These are phyloP conservation scores for Cardiocondyla obscurior DNA, from an alignment of 1,140 invertebrate species.

Conservation along the genomic window DNA sequence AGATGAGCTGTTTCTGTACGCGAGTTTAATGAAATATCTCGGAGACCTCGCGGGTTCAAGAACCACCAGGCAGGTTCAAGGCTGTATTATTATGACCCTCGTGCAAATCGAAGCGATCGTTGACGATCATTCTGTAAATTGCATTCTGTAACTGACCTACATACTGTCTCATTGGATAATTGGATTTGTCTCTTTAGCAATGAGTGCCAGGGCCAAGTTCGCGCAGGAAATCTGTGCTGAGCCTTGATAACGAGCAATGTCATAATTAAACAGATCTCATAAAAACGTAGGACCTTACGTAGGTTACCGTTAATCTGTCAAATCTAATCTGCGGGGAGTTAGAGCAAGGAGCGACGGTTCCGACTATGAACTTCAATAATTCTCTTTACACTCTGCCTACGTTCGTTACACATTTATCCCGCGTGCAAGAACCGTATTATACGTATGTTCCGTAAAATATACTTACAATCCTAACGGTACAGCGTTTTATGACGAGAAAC, in stretches of 20 bases:
- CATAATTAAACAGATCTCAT: neutral
- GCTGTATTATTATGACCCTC: conserved; percentile 11
- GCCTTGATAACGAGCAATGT: conserved; percentile 9
- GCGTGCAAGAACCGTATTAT: no score
- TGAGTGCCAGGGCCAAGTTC: conserved; percentile 55
- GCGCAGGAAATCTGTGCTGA: conserved; percentile 7
- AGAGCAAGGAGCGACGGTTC: no score
- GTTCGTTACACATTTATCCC: neutral
- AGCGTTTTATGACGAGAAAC: neutral
- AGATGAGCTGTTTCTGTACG: neutral
- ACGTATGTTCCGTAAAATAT: neutral
- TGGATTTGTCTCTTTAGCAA: conserved; percentile 44
- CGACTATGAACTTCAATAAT: neutral
- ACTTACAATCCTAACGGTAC: neutral
- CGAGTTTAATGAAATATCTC: neutral
- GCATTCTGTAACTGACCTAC: conserved; percentile 69
- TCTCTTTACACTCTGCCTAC: neutral
- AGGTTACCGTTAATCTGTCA: neutral
- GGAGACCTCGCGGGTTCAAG: conserved; percentile 42
- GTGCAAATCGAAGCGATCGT: conserved; percentile 19
- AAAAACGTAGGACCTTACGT: neutral
- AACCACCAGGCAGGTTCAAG: conserved; percentile 53
- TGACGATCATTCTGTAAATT: conserved; percentile 44
- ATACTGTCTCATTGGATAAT: conserved; percentile 69
- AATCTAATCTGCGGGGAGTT: neutral